Conservation (phyloP, 2,113 vertebrate genomes). For the Corvus cornix region DNA sequence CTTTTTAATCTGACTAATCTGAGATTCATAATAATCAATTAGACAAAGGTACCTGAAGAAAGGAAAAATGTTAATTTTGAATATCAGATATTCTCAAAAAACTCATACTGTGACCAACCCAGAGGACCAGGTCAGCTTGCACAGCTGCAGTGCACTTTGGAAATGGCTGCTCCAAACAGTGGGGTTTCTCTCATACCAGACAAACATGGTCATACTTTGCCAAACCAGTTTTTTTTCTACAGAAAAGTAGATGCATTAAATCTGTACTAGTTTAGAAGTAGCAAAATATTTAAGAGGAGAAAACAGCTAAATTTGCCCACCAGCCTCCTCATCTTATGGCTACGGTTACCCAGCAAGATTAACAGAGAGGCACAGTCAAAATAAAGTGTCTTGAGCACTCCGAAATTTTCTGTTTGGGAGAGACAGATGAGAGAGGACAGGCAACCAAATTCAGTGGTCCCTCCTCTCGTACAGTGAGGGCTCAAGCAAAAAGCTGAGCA, state of each 20-base stretch:
- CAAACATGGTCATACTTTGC: not conserved
- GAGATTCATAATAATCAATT: constrained; percentile 86
- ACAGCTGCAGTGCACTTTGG: not conserved
- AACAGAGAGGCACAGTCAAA: not conserved
- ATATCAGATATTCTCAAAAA: not conserved
- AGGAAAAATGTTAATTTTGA: not conserved
- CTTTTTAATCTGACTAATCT: constrained; percentile 74
- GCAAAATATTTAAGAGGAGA: not conserved
- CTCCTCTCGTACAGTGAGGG: not conserved
- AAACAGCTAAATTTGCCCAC: not conserved
- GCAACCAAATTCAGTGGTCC: not conserved
- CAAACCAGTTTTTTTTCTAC: not conserved
- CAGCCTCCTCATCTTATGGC: not conserved
- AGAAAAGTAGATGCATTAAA: not conserved
- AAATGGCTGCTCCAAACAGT: not conserved
- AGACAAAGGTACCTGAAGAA: constrained; percentile 81
- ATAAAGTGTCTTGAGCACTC: not conserved
- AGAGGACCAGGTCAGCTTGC: not conserved
- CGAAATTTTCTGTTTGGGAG: not conserved
- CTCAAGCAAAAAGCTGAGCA: not conserved
- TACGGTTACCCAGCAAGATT: not conserved
- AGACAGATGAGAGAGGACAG: not conserved
- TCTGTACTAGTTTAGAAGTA: not conserved
- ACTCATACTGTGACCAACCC: not conserved
- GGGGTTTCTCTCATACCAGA: not conserved